These are phyloP conservation scores for Tetropium fuscum DNA, from an alignment of 2,888 invertebrate genomes.

Conservation along the genomic window DNA sequence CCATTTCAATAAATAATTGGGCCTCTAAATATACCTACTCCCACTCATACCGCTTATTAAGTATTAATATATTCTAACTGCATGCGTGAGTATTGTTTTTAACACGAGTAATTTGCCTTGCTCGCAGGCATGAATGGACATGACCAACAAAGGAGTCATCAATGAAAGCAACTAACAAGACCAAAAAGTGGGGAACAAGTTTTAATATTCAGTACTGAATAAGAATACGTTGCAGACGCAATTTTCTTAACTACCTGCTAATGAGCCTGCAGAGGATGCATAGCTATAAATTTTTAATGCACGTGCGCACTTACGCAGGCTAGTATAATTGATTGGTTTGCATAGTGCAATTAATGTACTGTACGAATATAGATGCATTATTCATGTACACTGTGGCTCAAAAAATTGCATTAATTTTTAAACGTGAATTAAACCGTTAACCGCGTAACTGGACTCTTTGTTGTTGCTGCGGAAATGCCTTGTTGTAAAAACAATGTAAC, in stretches of 20 bases:
- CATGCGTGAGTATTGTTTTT: not conserved
- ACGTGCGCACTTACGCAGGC: constrained; percentile 8
- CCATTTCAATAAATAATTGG: no score
- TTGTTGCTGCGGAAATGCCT: no score
- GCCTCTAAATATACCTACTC: no score
- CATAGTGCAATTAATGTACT: constrained; percentile 3
- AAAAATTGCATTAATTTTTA: no score
- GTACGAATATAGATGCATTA: no score
- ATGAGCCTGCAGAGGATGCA: constrained; percentile 12
- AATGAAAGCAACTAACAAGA: constrained; percentile 2
- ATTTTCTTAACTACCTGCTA: constrained; percentile 22
- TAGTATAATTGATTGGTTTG: constrained; percentile 19
- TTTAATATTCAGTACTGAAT: constrained; percentile 14
- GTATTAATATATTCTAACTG: no score
- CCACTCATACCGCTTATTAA: no score
- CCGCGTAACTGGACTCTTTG: no score
- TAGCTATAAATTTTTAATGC: constrained; percentile 21
- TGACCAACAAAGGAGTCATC: constrained; percentile 11
- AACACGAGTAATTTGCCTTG: constrained; percentile 7
- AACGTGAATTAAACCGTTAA: no score
- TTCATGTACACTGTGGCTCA: no score
- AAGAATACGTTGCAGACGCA: constrained; percentile 17
- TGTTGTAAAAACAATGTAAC: no score
- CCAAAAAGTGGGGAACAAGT: constrained; percentile 9
- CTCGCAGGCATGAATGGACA: constrained; percentile 18